These are phyloP conservation scores for Melinaea menophilus DNA, from an alignment of 2,888 invertebrate genomes.

Conservation along the genomic window DNA sequence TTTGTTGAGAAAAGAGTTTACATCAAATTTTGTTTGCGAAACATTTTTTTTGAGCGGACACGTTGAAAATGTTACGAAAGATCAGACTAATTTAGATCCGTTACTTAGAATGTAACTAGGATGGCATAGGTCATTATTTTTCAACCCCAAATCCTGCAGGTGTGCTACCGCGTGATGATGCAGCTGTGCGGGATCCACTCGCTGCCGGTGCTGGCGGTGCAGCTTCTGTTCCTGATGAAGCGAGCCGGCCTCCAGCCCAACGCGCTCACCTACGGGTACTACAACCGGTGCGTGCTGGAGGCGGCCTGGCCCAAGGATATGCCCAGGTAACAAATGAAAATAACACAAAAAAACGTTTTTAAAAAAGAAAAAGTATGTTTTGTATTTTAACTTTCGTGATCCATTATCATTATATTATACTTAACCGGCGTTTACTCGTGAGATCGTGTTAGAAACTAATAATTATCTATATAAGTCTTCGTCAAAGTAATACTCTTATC, in stretches of 20 bases:
- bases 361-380: no score
- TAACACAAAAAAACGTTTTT: background rate
- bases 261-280: slow-evolving; percentile 96
- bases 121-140: background rate
- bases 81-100: no score
- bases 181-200: slow-evolving; percentile 97
- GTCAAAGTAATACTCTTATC: background rate
- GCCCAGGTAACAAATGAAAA: slow-evolving; percentile 68
- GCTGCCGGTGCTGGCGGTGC: slow-evolving; percentile 95
- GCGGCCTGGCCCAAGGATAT: slow-evolving; percentile 95
- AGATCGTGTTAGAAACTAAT: no score
- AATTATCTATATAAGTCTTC: background rate
- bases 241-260: slow-evolving; percentile 96
- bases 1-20: no score
- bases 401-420: no score
- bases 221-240: slow-evolving; percentile 93
- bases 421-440: no score
- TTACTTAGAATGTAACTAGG: no score
- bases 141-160: slow-evolving; percentile 67
- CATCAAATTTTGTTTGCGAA: no score
- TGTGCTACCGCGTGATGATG: slow-evolving; percentile 99
- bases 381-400: no score
- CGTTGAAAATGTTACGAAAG: no score
- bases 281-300: slow-evolving; percentile 91
- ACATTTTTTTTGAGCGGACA: no score